Conservation (phyloP, 2,797 vertebrate species). For the Buceros bicornis region DNA sequence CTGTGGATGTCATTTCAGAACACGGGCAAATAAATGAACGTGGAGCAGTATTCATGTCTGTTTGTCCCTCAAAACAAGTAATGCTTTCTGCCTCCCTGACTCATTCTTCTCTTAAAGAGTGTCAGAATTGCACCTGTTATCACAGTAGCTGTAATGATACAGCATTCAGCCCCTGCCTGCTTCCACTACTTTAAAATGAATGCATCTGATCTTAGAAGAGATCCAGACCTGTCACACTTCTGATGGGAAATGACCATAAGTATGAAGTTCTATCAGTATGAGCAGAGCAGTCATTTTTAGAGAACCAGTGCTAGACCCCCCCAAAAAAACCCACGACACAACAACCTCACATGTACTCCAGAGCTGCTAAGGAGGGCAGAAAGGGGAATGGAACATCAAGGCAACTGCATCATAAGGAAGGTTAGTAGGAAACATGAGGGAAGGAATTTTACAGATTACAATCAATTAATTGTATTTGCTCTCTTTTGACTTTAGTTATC, state of each 20-base stretch:
- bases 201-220: not conserved
- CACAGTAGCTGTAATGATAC: not conserved
- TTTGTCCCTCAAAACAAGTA: not conserved
- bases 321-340: not conserved
- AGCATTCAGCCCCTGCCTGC: not conserved
- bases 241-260: not conserved
- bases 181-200: not conserved
- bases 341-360: not conserved
- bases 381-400: not conserved
- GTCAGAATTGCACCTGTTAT: not conserved
- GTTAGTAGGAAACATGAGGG: not conserved
- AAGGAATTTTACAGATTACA: not conserved
- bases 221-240: not conserved
- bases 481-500: not conserved
- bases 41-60: not conserved
- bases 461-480: not conserved
- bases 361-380: not conserved
- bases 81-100: not conserved
- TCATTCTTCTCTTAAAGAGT: not conserved
- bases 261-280: not conserved
- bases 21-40: not conserved
- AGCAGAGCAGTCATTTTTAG: not conserved
- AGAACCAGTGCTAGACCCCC: not conserved
- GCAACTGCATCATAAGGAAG: not conserved
- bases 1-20: not conserved